Conservation (phyloP, 2,113 vertebrate species). For the Ceyx margarethae region DNA sequence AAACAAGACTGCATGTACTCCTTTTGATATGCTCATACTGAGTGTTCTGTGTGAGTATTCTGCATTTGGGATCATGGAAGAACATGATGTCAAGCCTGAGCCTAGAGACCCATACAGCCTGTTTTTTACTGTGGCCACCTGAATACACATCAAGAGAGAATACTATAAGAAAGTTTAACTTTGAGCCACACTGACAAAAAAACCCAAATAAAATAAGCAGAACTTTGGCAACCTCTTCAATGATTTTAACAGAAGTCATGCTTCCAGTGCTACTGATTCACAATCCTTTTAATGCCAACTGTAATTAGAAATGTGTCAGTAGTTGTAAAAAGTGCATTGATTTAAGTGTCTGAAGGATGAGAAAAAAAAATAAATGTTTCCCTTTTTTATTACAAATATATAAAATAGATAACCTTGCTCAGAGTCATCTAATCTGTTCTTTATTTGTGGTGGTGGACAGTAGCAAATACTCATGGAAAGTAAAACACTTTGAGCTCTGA, state of each 20-base stretch:
- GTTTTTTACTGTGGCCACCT: not conserved
- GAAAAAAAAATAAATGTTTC: not conserved
- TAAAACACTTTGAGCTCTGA: not conserved
- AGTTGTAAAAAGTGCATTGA: not conserved
- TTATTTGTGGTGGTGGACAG: not conserved
- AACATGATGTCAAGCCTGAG: not conserved
- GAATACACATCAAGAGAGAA: not conserved
- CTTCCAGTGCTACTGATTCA: not conserved
- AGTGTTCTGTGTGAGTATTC: not conserved
- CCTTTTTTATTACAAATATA: not conserved
- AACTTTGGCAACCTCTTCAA: not conserved
- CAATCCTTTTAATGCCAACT: not conserved
- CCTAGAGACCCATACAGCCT: not conserved
- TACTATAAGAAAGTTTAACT: not conserved
- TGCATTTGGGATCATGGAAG: not conserved
- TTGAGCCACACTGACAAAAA: not conserved
- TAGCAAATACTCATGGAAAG: not conserved
- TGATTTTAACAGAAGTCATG: not conserved
- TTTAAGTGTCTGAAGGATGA: not conserved
- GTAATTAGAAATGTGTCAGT: not conserved
- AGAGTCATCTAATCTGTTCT: rapidly evolving
- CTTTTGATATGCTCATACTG: not conserved
- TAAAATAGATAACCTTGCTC: not conserved
- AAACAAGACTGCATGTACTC: not conserved
- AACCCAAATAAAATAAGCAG: not conserved